These are phyloP conservation scores for Cepaea nemoralis DNA, from an alignment of 1,140 invertebrate species.

Conservation along the genomic window DNA sequence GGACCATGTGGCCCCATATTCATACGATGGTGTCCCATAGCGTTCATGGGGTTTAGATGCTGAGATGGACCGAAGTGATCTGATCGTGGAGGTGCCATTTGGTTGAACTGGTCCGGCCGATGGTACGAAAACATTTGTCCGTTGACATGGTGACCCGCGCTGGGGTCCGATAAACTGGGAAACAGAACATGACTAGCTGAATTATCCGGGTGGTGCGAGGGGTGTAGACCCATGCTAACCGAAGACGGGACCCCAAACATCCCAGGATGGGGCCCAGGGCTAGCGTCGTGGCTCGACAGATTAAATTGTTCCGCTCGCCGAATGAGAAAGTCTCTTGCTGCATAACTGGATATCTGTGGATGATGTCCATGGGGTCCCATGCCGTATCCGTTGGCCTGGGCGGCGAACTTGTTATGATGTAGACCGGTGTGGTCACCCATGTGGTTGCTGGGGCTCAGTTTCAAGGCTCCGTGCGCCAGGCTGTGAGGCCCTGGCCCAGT, in stretches of 20 bases:
- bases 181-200: conserved; percentile 70
- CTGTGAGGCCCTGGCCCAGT: conserved; percentile 76
- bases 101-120: conserved; percentile 67
- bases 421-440: conserved; percentile 65
- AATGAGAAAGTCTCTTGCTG: conserved; percentile 82
- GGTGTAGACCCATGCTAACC: conserved; percentile 52
- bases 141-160: conserved; percentile 72
- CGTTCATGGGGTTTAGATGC: conserved; percentile 63
- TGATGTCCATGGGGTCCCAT: conserved; percentile 72
- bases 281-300: conserved; percentile 33
- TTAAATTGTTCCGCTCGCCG: conserved; percentile 72
- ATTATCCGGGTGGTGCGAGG: conserved; percentile 40
- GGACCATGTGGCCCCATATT: conserved; percentile 63
- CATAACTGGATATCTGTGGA: conserved; percentile 77
- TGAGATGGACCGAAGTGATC: conserved; percentile 65
- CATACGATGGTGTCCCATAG: conserved; percentile 66
- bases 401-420: conserved; percentile 67
- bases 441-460: conserved; percentile 80
- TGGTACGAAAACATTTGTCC: conserved; percentile 67
- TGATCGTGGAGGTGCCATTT: conserved; percentile 70
- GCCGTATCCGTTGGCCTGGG: conserved; percentile 72
- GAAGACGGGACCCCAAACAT: conserved; percentile 72
- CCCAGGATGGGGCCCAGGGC: conserved; percentile 59
- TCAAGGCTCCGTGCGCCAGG: conserved; percentile 77
- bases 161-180: conserved; percentile 72